A percentile compares a stretch with the other conserved stretches of the same genome.
Evolutionary conservation across 2,888 invertebrate genomes (phyloP).

Genomic region (Encarsia formosa): DNA sequence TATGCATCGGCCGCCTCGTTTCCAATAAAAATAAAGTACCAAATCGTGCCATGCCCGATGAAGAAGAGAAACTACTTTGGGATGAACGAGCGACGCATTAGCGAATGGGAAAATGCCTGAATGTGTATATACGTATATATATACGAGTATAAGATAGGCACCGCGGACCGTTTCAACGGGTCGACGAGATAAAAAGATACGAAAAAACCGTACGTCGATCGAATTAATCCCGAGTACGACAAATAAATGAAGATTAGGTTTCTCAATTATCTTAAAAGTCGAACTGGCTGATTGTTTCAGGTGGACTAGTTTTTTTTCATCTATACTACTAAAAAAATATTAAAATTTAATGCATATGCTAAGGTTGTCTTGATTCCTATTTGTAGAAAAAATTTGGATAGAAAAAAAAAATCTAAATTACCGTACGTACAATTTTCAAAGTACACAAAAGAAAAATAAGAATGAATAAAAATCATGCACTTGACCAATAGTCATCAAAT

Average conservation of each 20-base stretch:
- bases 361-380: too few species aligned
- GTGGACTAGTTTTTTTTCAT: neutral
- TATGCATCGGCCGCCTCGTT: too few species aligned
- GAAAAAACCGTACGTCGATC: constrained; percentile 13
- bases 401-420: too few species aligned
- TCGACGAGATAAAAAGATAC: neutral
- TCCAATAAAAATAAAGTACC: constrained; percentile 50
- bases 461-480: too few species aligned
- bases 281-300: neutral
- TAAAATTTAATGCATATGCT: too few species aligned
- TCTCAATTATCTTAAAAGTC: constrained; percentile 21
- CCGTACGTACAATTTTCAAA: too few species aligned
- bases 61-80: constrained; percentile 7
- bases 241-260: constrained; percentile 15
- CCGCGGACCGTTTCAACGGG: too few species aligned
- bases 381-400: too few species aligned
- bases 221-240: constrained; percentile 10
- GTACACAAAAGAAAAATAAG: too few species aligned
- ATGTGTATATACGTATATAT: constrained; percentile 2
- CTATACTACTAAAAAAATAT: too few species aligned
- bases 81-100: constrained; percentile 42
- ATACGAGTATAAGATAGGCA: too few species aligned
- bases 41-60: constrained; percentile 1
- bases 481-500: too few species aligned
- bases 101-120: constrained; percentile 45